A percentile compares a stretch with the other conserved stretches of the same genome.
Evolutionary conservation across 2,113 vertebrate species (phyloP).

Genomic region (Toxotes jaculatrix): DNA sequence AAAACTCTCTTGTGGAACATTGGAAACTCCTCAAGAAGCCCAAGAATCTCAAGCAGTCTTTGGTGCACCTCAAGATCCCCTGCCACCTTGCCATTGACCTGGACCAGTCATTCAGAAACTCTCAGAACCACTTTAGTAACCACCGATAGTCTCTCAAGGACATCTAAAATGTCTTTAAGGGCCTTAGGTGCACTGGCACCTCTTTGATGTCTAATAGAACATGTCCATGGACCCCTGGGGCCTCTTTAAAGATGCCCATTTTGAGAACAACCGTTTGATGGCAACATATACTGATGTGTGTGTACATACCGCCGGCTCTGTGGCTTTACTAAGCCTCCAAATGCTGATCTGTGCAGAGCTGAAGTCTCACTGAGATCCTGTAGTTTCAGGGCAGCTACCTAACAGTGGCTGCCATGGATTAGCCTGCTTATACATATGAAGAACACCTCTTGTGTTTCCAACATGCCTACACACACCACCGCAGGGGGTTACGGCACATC

Average conservation of each 20-base stretch:
- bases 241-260: background rate
- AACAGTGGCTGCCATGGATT: slow-evolving; percentile 18
- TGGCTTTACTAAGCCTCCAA: slow-evolving; percentile 3
- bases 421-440: background rate
- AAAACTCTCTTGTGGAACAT: no score
- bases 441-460: slow-evolving; percentile 2
- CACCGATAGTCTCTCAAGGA: background rate
- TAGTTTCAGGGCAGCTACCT: slow-evolving; percentile 28
- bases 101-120: no score
- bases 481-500: background rate
- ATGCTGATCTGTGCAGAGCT: slow-evolving; percentile 42
- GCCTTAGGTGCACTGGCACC: background rate
- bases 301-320: background rate
- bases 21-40: no score
- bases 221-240: background rate
- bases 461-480: slow-evolving; percentile 3
- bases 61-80: no score
- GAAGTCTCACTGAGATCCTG: slow-evolving; percentile 9
- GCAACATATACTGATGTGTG: background rate
- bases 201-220: background rate
- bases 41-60: no score
- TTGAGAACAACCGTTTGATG: background rate
- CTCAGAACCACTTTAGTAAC: background rate
- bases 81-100: no score
- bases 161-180: no score